Base-by-base conservation (phyloP, 2,888 invertebrate species). In the Polyploca ridens region DNA sequence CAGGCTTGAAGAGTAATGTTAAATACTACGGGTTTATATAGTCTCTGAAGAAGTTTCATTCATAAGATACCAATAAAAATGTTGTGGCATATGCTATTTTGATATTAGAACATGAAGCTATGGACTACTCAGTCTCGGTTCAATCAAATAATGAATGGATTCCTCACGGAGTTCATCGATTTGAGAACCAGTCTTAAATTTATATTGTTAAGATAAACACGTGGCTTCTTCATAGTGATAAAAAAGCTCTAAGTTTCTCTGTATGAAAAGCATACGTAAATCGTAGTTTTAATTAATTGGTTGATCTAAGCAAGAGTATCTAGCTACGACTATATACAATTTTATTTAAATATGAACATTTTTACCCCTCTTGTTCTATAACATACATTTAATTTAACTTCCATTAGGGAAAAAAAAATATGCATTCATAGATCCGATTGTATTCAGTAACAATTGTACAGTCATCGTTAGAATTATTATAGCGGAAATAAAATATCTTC, bases 41-140 rank as follows among this genome's bases (percentile, higher is more conserved):
- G 68, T 69, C 65, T 62, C 58, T 68, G 66, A 76, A 76, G 71
- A 64, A 69, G 70, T 73, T 78, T 75, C 76, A 78, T 78, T 78
- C 79, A 78, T 74, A 72, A n/a, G 70, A 69, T 62, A 46, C 64
- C 67, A 65, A 67, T 74, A 69, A 66, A 61, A 14, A 49, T 54
- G 66, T 57, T 68, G 13, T 64, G 62, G 19, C 16, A 7, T 60
- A 14, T 19, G 16, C 8, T 1, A 1, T 27, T 41, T 8, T 19
- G 38, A 27, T 27, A 2, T 27, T 27, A 27, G 27, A 27, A 13
- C 41, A 13, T 44, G 19, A 41, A 41, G 41, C 16, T 16, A 8
- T 19, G 3, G 54, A 10, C 54, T 49, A 16, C 49, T 54, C 14
- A 8, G 19, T 54, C 19, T 54, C 19, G 54, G 54, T 54, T n/a